phyloP scores from a whole-genome alignment of 2,113 vertebrate species.

The Cephalopholis sonnerati region DNA sequence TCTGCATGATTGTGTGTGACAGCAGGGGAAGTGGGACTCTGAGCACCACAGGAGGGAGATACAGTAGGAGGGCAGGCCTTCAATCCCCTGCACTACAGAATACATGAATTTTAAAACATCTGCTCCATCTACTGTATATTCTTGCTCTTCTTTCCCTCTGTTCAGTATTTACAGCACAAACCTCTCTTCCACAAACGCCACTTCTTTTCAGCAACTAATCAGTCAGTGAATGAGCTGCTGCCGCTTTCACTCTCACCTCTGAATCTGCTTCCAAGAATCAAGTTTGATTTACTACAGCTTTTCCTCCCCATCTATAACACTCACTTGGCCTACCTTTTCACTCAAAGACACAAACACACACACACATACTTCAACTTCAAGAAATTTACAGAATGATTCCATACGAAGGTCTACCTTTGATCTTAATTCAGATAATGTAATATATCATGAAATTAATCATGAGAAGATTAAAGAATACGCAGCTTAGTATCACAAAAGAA shows the following conservation, averaged over 20 bases:
- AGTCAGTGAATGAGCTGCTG: slow-evolving; percentile 11
- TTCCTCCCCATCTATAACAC: background rate
- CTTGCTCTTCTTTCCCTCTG: background rate
- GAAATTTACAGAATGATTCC: background rate
- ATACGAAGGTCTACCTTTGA: background rate
- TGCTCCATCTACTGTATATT: slow-evolving; percentile 19
- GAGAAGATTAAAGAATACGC: too few relatives aligned
- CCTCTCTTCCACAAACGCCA: background rate
- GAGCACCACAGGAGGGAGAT: background rate
- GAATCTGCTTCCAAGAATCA: background rate
- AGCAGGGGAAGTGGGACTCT: slow-evolving; percentile 1
- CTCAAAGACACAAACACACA: background rate
- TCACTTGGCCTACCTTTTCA: background rate
- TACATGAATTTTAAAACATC: slow-evolving; percentile 57
- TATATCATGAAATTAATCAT: background rate
- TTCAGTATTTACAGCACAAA: background rate
- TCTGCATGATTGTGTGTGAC: slow-evolving; percentile 22
- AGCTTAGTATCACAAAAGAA: background rate
- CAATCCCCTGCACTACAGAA: slow-evolving; percentile 29
- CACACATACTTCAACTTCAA: background rate
- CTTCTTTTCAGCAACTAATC: slow-evolving; percentile 34
- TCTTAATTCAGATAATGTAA: background rate
- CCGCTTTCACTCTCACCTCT: slow-evolving; percentile 2
- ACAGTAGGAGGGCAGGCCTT: slow-evolving; percentile 10
- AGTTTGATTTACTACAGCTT: slow-evolving; percentile 6